These are phyloP conservation scores for Pristionchus entomophagus DNA, from an alignment of 2,888 invertebrate genomes.

Conservation along the genomic window DNA sequence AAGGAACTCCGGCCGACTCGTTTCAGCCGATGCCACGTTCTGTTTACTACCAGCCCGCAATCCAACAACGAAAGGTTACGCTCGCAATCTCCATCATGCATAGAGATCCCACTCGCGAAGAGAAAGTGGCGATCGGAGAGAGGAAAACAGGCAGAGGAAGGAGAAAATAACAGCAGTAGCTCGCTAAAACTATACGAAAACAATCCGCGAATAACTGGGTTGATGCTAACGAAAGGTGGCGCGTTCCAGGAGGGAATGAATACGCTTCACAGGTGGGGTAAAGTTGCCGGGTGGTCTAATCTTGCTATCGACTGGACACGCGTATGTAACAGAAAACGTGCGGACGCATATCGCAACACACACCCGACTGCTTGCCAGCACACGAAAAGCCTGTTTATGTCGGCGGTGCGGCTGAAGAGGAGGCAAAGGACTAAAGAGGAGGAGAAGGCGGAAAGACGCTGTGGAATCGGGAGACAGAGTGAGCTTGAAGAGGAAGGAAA, in stretches of 20 bases:
- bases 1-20: background rate
- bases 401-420: no score
- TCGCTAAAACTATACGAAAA: slow-evolving; percentile 4
- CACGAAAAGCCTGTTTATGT: background rate
- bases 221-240: background rate
- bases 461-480: background rate
- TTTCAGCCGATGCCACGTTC: background rate
- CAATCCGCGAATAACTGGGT: background rate
- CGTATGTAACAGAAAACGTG: no score
- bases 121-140: background rate
- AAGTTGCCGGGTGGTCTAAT: no score
- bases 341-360: background rate
- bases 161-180: no score
- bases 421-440: no score
- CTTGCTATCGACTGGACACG: no score
- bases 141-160: background rate
- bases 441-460: background rate
- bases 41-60: background rate
- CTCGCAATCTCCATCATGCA: no score
- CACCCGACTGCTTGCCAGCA: no score
- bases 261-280: background rate
- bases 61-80: background rate
- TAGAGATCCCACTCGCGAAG: background rate
- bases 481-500: background rate
- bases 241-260: background rate